Evolutionary conservation across 2,888 invertebrate genomes (phyloP), one percentile per base, ranked within the genome.

Genomic region (Apamea epomidion): DNA sequence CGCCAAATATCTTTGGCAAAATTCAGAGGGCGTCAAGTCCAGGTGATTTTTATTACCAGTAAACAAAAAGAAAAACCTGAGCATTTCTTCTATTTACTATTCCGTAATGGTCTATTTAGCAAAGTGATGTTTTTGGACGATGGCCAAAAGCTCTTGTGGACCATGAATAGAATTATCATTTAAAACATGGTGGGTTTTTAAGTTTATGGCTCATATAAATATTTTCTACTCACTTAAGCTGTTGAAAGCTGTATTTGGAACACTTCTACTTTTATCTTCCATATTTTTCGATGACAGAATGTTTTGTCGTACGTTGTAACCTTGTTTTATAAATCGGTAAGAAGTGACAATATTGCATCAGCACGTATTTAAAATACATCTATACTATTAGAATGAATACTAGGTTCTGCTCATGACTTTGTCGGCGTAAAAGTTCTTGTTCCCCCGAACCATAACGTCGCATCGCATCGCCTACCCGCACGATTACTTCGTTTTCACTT

Each of bases 81-180:
- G 0, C 29, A 54, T 25, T n/a, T 10, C 21, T 69, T 62, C 42
- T n/a, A 14, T 64, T 83, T 51, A 77, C 12, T n/a, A 71, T 77
- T 67, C 60, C 48, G 25, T 65, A 70, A 37, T 78, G n/a, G 65
- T 71, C 4, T 48, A n/a, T 74, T 48, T 4, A 18, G 37, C 65
- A 74, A 79, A 73, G 21, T 69, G 2, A 60, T 79, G 48, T 5
- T 51, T 18, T 67, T 82, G 80, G 78, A 78, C n/a, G 42, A 25
- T 62, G 14, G 78, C 81, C 84, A 83, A 71, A 67, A 37, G 29
- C 51, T 68, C 16, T 72, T 51, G 4, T 54, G n/a, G 10, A 29
- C 60, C 32, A 71, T 81, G 70, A 77, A 83, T 78, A 72, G 54
- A 60, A 82, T 67, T 71, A 78, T 45, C 67, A 51, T 67, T 18